Evolutionary conservation across 1,140 invertebrate genomes (phyloP).

Genomic region (Diuraphis noxia): DNA sequence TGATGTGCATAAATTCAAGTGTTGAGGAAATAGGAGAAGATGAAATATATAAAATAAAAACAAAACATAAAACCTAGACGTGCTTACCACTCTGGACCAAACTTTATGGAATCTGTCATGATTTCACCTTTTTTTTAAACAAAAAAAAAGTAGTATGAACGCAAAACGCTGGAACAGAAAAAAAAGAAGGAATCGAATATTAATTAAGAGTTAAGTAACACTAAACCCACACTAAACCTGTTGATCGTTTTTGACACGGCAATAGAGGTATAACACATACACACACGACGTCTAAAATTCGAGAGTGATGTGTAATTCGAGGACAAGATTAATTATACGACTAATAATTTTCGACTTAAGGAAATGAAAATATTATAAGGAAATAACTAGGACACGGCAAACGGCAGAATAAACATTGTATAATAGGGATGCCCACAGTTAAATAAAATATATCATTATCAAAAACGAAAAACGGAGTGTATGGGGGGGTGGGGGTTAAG

Average conservation of each 20-base stretch:
- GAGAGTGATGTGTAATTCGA: neutral
- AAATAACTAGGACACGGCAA: neutral
- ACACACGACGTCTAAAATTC: neutral
- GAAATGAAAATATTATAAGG: neutral
- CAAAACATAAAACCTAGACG: neutral
- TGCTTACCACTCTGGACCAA: constrained; percentile 71
- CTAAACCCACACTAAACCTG: constrained; percentile 19
- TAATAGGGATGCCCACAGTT: neutral
- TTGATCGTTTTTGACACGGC: constrained; percentile 23
- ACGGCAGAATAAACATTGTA: neutral
- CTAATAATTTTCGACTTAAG: neutral
- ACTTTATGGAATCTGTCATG: constrained; percentile 75
- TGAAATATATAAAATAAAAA: neutral
- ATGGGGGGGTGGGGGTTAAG: neutral
- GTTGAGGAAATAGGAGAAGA: neutral
- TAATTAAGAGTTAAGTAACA: constrained; percentile 12
- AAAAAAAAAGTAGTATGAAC: constrained; percentile 29
- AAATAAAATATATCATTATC: neutral
- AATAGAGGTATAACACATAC: neutral
- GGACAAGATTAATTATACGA: neutral
- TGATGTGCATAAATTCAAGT: neutral
- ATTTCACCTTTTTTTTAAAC: constrained; percentile 54
- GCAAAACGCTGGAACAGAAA: constrained; percentile 33
- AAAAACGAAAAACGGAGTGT: neutral
- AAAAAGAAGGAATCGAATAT: constrained; percentile 11